These are phyloP conservation scores for Cheilosia scutellata DNA, from an alignment of 2,888 invertebrate species.

Conservation along the genomic window DNA sequence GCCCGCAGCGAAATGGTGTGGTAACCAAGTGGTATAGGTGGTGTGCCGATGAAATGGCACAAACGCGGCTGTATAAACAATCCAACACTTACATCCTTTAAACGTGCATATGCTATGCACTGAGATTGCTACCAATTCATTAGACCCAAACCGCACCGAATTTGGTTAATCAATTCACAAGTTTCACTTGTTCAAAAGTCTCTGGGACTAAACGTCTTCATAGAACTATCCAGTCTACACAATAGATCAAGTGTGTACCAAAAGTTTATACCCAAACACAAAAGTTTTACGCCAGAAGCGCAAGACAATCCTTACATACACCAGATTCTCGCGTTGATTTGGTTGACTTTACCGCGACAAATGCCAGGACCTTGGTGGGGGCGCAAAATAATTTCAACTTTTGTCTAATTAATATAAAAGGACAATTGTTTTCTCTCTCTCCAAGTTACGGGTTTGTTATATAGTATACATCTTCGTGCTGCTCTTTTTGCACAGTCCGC, in stretches of 20 bases:
- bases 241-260: slow-evolving; percentile 39
- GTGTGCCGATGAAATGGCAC: too few species aligned
- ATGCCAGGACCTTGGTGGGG: slow-evolving; percentile 48
- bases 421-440: slow-evolving; percentile 65
- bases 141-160: not conserved
- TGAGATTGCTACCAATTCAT: not conserved
- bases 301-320: slow-evolving; percentile 29
- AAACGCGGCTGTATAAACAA: too few species aligned
- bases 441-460: slow-evolving; percentile 47
- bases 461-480: slow-evolving; percentile 53
- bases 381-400: slow-evolving; percentile 60
- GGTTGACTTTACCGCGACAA: slow-evolving; percentile 42
- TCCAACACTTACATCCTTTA: too few species aligned
- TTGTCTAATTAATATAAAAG: slow-evolving; percentile 71
- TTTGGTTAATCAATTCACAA: slow-evolving; percentile 31
- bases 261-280: slow-evolving; percentile 56
- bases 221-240: slow-evolving; percentile 19
- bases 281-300: slow-evolving; percentile 38
- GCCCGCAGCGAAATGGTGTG: too few species aligned
- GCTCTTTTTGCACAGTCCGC: slow-evolving; percentile 14
- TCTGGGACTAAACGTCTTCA: slow-evolving; percentile 9
- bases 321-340: slow-evolving; percentile 54
- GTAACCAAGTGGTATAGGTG: too few species aligned
- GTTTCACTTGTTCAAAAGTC: not conserved
- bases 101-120: too few species aligned